Conservation (phyloP, 2,113 vertebrate species). For the Mandrillus leucophaeus region DNA sequence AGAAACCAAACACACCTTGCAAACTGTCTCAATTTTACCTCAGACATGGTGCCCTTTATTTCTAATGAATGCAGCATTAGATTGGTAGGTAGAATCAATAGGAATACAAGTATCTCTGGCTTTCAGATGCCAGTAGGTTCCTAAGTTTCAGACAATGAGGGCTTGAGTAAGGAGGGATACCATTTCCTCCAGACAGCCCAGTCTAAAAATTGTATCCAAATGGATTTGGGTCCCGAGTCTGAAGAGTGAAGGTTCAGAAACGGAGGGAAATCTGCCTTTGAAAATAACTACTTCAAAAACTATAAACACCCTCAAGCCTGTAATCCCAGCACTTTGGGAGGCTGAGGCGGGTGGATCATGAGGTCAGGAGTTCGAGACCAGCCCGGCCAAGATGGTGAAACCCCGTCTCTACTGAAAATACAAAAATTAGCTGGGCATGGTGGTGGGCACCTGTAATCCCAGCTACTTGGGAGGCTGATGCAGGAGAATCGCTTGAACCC, state of each 20-base stretch:
- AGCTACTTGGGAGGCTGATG: no score
- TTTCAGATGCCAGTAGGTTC: not conserved
- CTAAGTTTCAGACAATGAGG: not conserved
- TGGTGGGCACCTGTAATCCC: no score
- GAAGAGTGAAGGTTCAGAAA: not conserved
- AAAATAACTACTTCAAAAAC: not conserved
- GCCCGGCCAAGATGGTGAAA: no score
- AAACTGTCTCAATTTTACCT: not conserved
- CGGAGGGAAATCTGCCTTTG: not conserved
- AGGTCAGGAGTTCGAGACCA: no score
- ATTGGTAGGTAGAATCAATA: not conserved
- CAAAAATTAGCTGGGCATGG: no score
- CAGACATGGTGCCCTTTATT: not conserved
- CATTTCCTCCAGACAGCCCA: not conserved
- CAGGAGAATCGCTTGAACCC: no score
- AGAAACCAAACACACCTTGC: not conserved
- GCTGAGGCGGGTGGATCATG: no score
- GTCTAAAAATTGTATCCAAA: not conserved
- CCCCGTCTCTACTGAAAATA: no score
- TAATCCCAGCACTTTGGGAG: no score
- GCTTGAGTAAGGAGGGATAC: not conserved
- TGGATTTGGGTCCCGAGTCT: not conserved
- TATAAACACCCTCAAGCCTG: not conserved
- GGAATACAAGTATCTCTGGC: not conserved
- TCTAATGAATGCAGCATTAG: not conserved